phyloP scores from a whole-genome alignment of 2,888 invertebrate genomes.

The Drosophila paucipuncta region DNA sequence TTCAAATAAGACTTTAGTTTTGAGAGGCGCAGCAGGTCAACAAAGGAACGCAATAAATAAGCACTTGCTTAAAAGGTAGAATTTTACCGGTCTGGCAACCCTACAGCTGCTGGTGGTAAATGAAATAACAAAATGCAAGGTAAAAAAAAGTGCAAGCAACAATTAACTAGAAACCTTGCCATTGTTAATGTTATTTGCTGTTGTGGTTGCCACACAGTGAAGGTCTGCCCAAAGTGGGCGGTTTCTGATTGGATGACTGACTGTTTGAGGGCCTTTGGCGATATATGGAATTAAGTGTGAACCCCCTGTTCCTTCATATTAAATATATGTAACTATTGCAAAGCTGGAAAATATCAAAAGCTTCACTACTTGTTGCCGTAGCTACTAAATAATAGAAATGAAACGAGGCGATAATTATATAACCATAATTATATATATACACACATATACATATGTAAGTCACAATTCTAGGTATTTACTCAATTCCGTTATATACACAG shows the following conservation, averaged over 20 bases:
- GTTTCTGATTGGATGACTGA: neutral
- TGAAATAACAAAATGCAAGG: neutral
- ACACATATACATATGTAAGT: conserved; percentile 10
- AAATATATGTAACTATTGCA: conserved; percentile 3
- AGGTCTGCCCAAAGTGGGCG: conserved; percentile 18
- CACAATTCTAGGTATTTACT: conserved; percentile 46
- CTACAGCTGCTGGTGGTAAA: conserved; percentile 11
- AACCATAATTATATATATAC: neutral
- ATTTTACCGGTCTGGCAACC: conserved; percentile 46
- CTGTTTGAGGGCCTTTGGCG: conserved; percentile 12
- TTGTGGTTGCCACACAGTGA: conserved; percentile 35
- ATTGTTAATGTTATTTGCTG: conserved; percentile 42
- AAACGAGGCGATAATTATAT: neutral
- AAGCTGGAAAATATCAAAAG: neutral
- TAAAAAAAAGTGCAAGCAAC: conserved; percentile 53
- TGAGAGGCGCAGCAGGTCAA: conserved; percentile 45
- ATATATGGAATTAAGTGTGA: conserved; percentile 15
- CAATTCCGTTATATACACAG: conserved; percentile 48
- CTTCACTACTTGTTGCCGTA: conserved; percentile 52
- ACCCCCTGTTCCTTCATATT: neutral
- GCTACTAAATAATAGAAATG: conserved; percentile 13
- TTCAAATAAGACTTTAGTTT: conserved; percentile 16
- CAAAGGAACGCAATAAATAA: conserved; percentile 55
- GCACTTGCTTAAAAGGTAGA: conserved; percentile 14
- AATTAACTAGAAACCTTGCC: conserved; percentile 61